Evolutionary conservation across 2,113 vertebrate genomes (phyloP).

Genomic region (Sinocyclocheilus anshuiensis): DNA sequence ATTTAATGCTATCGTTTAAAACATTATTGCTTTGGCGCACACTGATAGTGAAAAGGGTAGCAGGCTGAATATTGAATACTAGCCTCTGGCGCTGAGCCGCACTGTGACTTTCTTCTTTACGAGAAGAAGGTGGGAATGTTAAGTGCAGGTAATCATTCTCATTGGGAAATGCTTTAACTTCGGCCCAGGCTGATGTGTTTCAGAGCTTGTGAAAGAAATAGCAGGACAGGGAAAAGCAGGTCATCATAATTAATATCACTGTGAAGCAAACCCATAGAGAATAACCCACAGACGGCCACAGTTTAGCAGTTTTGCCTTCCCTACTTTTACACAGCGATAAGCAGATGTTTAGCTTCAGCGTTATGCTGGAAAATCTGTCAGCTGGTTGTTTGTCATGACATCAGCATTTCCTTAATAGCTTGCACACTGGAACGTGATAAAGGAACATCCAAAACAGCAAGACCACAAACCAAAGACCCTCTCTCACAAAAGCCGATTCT

Average conservation of each 20-base stretch:
- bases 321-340: conserved; percentile 44
- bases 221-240: conserved; percentile 49
- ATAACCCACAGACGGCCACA: conserved; percentile 28
- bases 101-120: conserved; percentile 18
- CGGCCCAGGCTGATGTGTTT: conserved; percentile 36
- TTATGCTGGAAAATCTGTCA: conserved; percentile 37
- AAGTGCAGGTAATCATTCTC: conserved; percentile 65
- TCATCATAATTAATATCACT: conserved; percentile 46
- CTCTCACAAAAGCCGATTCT: background rate
- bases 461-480: background rate
- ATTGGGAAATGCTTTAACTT: conserved; percentile 45
- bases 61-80: conserved; percentile 7
- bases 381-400: conserved; percentile 31
- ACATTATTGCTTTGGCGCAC: background rate
- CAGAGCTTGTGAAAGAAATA: conserved; percentile 44
- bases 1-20: conserved; percentile 11
- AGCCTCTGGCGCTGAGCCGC: background rate
- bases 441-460: conserved; percentile 5
- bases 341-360: conserved; percentile 58
- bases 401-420: conserved; percentile 43
- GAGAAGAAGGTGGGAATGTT: conserved; percentile 51
- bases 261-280: conserved; percentile 46
- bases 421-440: conserved; percentile 35
- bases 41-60: background rate
- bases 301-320: conserved; percentile 45